Evolutionary conservation across 2,888 invertebrate species (phyloP).

Genomic region (Tetramorium bicarinatum): DNA sequence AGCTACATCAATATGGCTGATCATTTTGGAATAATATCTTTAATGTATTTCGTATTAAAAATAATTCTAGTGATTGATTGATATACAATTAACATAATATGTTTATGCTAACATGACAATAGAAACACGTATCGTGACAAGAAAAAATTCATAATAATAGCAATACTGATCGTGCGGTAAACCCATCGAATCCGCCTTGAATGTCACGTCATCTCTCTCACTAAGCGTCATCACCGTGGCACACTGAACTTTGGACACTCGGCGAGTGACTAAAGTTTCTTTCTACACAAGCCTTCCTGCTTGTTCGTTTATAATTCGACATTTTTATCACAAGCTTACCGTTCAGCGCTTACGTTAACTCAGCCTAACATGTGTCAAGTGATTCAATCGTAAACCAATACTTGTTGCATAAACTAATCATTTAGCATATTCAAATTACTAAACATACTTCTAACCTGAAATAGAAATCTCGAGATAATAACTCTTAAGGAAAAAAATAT

Average conservation of each 20-base stretch:
- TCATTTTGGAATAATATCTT: not conserved
- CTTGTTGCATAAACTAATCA: not conserved
- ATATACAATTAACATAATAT: not conserved
- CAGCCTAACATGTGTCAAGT: not conserved
- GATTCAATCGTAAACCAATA: not conserved
- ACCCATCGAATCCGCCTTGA: not conserved
- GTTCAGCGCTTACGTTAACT: not conserved
- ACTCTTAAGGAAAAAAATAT: not conserved
- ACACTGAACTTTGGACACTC: constrained; percentile 36
- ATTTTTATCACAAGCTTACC: not conserved
- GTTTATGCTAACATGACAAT: not conserved
- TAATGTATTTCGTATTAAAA: not conserved
- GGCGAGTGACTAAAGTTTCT: not conserved
- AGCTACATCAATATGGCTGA: not conserved
- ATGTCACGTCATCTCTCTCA: constrained; percentile 30
- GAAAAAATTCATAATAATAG: not conserved
- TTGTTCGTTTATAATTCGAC: not conserved
- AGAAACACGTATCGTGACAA: not conserved
- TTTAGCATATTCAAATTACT: not conserved
- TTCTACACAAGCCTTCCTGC: not conserved
- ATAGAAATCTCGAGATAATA: not conserved
- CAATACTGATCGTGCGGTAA: not conserved
- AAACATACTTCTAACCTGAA: not conserved
- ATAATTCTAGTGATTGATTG: not conserved
- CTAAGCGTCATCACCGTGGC: not conserved